Evolutionary conservation across 2,113 vertebrate genomes (phyloP), one percentile per base, ranked within the genome.

Genomic region (Forbesichthys agassizii): DNA sequence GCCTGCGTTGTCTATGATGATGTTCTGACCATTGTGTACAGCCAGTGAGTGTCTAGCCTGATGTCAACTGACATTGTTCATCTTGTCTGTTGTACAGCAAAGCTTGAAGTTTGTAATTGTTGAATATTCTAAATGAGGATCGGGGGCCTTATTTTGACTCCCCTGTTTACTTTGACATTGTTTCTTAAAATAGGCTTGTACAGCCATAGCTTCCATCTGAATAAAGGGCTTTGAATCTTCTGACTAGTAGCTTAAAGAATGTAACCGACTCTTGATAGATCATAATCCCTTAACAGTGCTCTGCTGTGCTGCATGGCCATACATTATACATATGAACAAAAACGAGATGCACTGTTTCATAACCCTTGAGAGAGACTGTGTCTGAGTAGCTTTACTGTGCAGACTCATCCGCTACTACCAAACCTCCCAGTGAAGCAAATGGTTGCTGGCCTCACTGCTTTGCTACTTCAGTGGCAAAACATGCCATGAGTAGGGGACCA

Each of bases 241-340:
- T 84, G 69, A 82, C 61, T 62, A 78, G 62, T 69, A 52, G 75
- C 78, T 75, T 66, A 71, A 79, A 84, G 84, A 89, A 87, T 89
- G 84, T 86, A 81, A 83, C 78, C 4, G 58, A 77, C 80, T 81
- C 64, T 63, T 75, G 65, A 58, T 74, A 64, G 69, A 80, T 81
- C 77, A 65, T 64, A 54, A 73, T 79, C 55, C 61, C 74, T 82
- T 70, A 70, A 48, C 48, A 56, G 20, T 20, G 55, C n/a, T 57
- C 20, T 57, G 7, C 14, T 0, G 16, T 78, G 68, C 79, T 79
- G 69, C 70, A 67, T 68, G 27, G 68, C 54, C 60, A 47, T 72
- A 11, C 53, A 59, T 76, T 82, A 65, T 80, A 56, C 68, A 14
- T n/a, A n/a, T 8, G 7, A 42, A 42, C 13, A 20, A 69, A 77